phyloP scores from a whole-genome alignment of 2,113 vertebrate genomes.

The Sphaerodactylus townsendi region DNA sequence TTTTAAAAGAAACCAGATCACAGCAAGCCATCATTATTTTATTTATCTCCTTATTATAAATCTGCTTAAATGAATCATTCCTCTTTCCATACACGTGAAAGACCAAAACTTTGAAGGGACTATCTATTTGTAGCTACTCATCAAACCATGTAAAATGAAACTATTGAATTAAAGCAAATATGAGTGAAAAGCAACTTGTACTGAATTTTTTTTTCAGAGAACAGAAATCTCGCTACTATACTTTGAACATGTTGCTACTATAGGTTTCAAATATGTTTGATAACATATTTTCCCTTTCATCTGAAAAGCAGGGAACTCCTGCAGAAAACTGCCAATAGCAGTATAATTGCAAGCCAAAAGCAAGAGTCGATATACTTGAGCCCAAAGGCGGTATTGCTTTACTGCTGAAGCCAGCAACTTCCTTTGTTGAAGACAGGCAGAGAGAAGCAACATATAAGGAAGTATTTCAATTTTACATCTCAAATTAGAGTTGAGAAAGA shows the following conservation, averaged over 20 bases:
- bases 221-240: not conserved
- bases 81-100: not conserved
- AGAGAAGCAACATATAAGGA: not conserved
- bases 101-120: not conserved
- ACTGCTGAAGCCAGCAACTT: fast-evolving
- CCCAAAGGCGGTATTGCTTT: not conserved
- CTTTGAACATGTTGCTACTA: not conserved
- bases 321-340: not conserved
- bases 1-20: not conserved
- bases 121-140: not conserved
- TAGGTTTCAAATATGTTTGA: not conserved
- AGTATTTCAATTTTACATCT: conserved; percentile 33
- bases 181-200: not conserved
- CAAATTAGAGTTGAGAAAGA: conserved; percentile 36
- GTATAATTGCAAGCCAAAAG: not conserved
- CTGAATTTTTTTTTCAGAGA: not conserved
- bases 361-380: not conserved
- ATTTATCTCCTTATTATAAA: not conserved
- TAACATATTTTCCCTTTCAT: conserved; percentile 22
- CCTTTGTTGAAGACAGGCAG: not conserved
- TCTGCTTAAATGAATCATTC: not conserved
- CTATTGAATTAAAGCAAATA: not conserved
- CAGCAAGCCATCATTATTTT: not conserved
- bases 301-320: conserved; percentile 9
- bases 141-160: not conserved